These are phyloP conservation scores for Trissonchulus latispiculum DNA, from an alignment of 2,888 invertebrate genomes.

Conservation along the genomic window DNA sequence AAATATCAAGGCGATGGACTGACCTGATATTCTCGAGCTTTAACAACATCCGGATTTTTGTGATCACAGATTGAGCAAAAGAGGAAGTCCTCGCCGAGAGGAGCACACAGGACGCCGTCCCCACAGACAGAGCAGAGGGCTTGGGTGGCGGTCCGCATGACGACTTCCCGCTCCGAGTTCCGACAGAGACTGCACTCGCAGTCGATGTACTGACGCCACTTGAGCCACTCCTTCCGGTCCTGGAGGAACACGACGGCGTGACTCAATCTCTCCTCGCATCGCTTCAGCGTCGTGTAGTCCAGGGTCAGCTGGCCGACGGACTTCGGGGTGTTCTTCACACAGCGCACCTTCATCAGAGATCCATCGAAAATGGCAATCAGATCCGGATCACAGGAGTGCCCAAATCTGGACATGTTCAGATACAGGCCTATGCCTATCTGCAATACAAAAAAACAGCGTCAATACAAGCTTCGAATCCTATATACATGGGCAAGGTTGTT, in stretches of 20 bases:
- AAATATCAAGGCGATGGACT: no score
- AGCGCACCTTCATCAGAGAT: neutral
- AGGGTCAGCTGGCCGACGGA: neutral
- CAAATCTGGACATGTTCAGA: slow-evolving; percentile 28
- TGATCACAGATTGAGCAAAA: neutral
- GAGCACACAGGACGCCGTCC: neutral
- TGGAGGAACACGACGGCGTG: slow-evolving; percentile 5
- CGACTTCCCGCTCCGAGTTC: neutral
- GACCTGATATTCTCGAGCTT: neutral
- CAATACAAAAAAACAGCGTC: neutral
- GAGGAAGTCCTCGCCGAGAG: neutral
- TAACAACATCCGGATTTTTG: neutral
- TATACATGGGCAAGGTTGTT: no score
- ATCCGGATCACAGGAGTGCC: slow-evolving; percentile 31
- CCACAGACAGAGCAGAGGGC: neutral
- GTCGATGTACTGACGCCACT: slow-evolving; percentile 1
- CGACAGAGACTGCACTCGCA: neutral
- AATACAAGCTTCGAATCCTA: neutral
- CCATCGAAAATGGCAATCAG: slow-evolving; percentile 26
- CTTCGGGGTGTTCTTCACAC: neutral
- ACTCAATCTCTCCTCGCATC: neutral
- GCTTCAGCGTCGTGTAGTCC: neutral
- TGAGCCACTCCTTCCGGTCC: neutral
- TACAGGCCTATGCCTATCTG: slow-evolving; percentile 26
- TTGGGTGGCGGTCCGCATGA: slow-evolving; percentile 16